These are phyloP conservation scores for Hafferia zeledoni DNA, from an alignment of 2,797 vertebrate genomes.

Conservation along the genomic window DNA sequence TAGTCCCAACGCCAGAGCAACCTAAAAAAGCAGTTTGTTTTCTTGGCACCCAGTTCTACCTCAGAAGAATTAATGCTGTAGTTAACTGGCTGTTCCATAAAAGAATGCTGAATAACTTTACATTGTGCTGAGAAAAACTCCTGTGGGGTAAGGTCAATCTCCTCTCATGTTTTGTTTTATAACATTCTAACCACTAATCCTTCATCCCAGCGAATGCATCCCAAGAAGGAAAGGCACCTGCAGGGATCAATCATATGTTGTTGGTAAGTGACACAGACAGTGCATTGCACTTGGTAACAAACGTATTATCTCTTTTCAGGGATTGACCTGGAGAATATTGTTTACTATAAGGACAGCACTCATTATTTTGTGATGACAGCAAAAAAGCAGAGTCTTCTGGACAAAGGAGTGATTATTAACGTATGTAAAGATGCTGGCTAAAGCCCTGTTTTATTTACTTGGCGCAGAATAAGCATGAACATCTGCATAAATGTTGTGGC, in stretches of 20 bases:
- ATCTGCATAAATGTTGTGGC: background rate
- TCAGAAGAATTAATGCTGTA: background rate
- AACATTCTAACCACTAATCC: background rate
- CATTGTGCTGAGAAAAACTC: background rate
- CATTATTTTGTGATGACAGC: conserved; percentile 99
- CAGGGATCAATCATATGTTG: background rate
- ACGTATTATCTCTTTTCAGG: conserved; percentile 76
- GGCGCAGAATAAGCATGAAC: background rate
- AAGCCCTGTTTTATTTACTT: background rate
- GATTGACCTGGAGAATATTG: conserved; percentile 98
- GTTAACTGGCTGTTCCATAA: background rate
- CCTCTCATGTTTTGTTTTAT: background rate
- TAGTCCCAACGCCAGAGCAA: background rate
- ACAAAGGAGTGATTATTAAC: conserved; percentile 94
- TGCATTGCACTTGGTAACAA: background rate
- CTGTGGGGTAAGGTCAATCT: background rate
- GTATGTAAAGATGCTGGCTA: conserved; percentile 77
- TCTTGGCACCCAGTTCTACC: background rate
- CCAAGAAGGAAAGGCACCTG: background rate
- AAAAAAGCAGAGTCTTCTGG: conserved; percentile 96
- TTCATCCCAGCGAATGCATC: background rate
- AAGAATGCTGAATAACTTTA: background rate
- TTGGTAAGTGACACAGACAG: background rate
- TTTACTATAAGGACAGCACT: conserved; percentile 97
- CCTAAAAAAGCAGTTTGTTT: background rate